Evolutionary conservation across 2,797 vertebrate genomes (phyloP), one percentile per base, ranked within the genome.

Genomic region (Nothura maculosa): DNA sequence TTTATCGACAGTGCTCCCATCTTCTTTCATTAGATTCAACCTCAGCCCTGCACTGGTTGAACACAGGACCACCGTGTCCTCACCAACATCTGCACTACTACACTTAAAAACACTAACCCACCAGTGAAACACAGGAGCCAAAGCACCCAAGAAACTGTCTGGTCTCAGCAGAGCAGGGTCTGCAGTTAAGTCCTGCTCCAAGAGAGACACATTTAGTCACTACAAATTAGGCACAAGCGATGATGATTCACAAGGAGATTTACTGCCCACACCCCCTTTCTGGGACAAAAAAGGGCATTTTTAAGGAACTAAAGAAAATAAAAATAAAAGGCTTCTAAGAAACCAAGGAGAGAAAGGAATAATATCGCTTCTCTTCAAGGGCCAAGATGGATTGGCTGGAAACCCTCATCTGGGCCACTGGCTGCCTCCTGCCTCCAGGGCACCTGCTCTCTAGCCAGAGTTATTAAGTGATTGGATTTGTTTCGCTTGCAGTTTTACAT

Each of bases 71-170:
- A 3, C 30, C 4, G 86, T 61, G 87, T 58, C 94, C 94, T 74
- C 11, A 67, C 42, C 24, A 94, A 94, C 96, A 96, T 94, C 96
- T 97, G 96, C 78, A 81, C 93, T 6, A 8, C 42, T 83, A 92
- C 92, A 72, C 89, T 94, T 60, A 70, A 69, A 94, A 92, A 83
- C 63, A 22, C 48, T n/a, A 10, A 45, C 38, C 94, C 80, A 84
- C 52, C 27, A 63, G 64, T 75, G 28, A 47, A 90, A 30, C 64
- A 85, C 36, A 25, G 47, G 82, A 92, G 82, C 87, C 73, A 36
- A 75, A 83, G 85, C 47, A 0, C 3, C 45, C 36, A 60, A 60
- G 92, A 63, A 78, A 83, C 43, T 48, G 76, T 22, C 94, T 27
- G 62, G 45, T 72, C 92, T 68, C 89, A 75, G 93, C 69, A 94